Evolutionary conservation across 2,113 vertebrate species (phyloP), one percentile per base, ranked within the genome.

Genomic region (Tapirus terrestris): DNA sequence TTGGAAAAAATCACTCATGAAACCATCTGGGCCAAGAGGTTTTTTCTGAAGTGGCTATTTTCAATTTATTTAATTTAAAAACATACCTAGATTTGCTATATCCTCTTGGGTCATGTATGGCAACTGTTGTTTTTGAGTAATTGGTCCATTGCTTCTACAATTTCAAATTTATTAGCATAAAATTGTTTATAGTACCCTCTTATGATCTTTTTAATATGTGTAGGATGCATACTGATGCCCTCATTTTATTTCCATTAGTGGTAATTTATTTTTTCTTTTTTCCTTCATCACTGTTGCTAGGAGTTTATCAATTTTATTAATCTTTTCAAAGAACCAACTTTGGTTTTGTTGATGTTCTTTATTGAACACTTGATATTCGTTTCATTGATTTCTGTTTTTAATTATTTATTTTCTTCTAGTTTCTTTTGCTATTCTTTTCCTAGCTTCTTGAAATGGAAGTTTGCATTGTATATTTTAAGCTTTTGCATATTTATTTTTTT

Each of bases 1-100:
- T 83, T 91, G 56, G 39, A 76, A 87, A 72, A 73, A 33, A 53
- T 84, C 33, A 67, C 29, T 27, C 20, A 61, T 79, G 18, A 79
- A 79, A 11, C 14, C 36, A 91, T 84, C 36, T 67, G 61, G 21
- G 33, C 70, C 48, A 72, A 18, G 20, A 93, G 3, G 88, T 90
- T 91, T 43, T 73, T 83, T 88, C 77, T 95, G 29, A 36, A 10
- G 51, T 79, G 39, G 43, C 87, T 90, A 81, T 27, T 58, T n/a
- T 91, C 27, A 83, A 73, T 84, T 48, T 85, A 36, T 75, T 80
- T 51, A 45, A 29, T 63, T 84, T 21, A 3, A 36, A 90, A 77
- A 63, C 39, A 39, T 58, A 65, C 39, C 96, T 80, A 95, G 63
- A 76, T 87, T 91, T 93, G 80, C 36, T 93, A 10, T 92, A 60